Base-by-base conservation (phyloP, 2,888 invertebrate species). In the Cabera pusaria region DNA sequence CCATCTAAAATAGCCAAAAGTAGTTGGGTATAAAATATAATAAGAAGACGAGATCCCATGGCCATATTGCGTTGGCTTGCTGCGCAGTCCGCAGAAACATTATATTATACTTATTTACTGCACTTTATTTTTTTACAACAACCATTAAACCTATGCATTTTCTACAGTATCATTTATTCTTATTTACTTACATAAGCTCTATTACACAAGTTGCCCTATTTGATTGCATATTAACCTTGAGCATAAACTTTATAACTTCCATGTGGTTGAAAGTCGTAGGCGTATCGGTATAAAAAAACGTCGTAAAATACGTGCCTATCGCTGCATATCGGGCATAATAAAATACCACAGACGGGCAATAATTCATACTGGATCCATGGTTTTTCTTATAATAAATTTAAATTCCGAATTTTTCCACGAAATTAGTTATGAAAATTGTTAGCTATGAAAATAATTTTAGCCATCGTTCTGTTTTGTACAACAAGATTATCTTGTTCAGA, bases 211-310 rank as follows among this genome's bases (percentile, higher is more conserved):
- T 11, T 18, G 2, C 6, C 14, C 21, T 14, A 22, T 14, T n/a
- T 2, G 6, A 9, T 2, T n/a, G n/a, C n/a, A n/a, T n/a, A n/a
- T n/a, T n/a, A n/a, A n/a, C 56, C 50, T 46, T 49, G 46, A 39
- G 40, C 33, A 42, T 34, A 42, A 43, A 31, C 57, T 64, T 64
- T 64, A 63, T 58, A 59, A 53, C 64, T 56, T 37, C 53, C 59
- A 55, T 62, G 53, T 55, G 63, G 56, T 63, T 42, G 42, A 59
- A 62, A 63, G 27, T 52, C 50, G 64, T 58, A 41, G 42, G 64
- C 61, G 62, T 65, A 48, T 51, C 56, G 58, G 62, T 68, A 63
- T 64, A 64, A 71, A 61, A 58, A 50, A 48, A 33, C 25, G 14
- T 27, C 37, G 34, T 57, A 64, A 68, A 72, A 62, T 14, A 3